A percentile compares a stretch with the other conserved stretches of the same genome.
phyloP scores from a whole-genome alignment of 37 sponge, comb jelly and placozoan genomes.

The Ephydatia muelleri region DNA sequence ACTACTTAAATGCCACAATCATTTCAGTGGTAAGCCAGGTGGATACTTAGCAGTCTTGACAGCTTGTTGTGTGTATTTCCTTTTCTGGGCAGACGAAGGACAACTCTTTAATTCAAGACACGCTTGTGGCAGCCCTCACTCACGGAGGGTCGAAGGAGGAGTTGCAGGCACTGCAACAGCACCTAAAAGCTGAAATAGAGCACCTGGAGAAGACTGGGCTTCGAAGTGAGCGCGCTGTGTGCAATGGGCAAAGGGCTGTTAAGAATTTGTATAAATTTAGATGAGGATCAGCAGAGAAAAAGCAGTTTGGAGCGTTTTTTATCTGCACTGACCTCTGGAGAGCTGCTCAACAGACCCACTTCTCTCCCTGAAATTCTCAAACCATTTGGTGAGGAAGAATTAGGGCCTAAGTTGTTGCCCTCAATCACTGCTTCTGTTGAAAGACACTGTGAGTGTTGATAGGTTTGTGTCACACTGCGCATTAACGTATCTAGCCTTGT shows the following conservation, averaged over 20 bases:
- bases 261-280: not conserved
- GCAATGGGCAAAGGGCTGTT: not conserved
- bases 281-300: constrained; percentile 11
- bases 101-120: constrained; percentile 38
- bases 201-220: constrained; percentile 43
- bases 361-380: not conserved
- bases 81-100: constrained; percentile 38
- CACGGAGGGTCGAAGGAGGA: constrained; percentile 22
- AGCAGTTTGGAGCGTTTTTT: constrained; percentile 16
- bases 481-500: not conserved
- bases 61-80: not conserved
- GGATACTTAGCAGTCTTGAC: not conserved
- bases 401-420: not conserved
- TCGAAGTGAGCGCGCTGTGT: constrained; percentile 14
- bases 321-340: not conserved
- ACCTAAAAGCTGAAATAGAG: constrained; percentile 17
- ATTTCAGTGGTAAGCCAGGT: constrained; percentile 47
- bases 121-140: constrained; percentile 38
- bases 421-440: not conserved
- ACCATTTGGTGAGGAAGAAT: not conserved
- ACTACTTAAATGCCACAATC: constrained; percentile 65
- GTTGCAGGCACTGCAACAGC: not conserved
- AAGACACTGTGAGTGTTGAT: not conserved
- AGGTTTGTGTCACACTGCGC: not conserved
- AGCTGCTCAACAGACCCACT: not conserved